Evolutionary conservation across 2,797 vertebrate species (phyloP).

Genomic region (Loris lydekkerianus): DNA sequence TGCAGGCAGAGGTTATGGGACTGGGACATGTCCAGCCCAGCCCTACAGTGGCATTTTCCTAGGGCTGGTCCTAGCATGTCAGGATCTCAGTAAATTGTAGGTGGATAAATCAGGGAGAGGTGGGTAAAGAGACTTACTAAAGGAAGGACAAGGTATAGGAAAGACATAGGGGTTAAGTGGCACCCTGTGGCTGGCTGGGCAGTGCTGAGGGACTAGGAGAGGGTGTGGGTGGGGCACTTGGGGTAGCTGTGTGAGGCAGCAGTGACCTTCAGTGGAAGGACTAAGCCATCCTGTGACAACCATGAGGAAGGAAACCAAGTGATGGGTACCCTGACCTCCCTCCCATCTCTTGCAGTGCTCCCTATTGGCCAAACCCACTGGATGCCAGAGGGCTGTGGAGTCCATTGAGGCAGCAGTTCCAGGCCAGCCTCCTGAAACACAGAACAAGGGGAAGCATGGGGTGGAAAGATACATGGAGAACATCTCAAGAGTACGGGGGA

Average conservation of each 20-base stretch:
- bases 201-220: not conserved
- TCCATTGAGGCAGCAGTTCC: not conserved
- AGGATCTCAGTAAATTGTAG: not conserved
- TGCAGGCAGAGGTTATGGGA: not conserved
- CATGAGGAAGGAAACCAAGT: not conserved
- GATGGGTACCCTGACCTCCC: not conserved
- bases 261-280: not conserved
- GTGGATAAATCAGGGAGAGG: not conserved
- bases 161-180: not conserved
- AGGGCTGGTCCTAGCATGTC: not conserved
- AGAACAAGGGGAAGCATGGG: not conserved
- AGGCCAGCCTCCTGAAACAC: not conserved
- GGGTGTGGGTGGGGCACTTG: too few relatives aligned
- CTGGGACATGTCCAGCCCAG: not conserved
- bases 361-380: not conserved
- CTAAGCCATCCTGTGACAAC: not conserved
- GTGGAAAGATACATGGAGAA: not conserved
- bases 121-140: slow-evolving; percentile 35
- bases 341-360: not conserved
- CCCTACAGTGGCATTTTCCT: not conserved
- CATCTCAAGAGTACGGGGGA: not conserved
- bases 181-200: not conserved
- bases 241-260: not conserved
- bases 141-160: not conserved
- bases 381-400: not conserved